A percentile compares a stretch with the other conserved stretches of the same genome.
Evolutionary conservation across 64 coral and sea anemone genomes (phyloP).

Genomic region (Platygyra sinensis): DNA sequence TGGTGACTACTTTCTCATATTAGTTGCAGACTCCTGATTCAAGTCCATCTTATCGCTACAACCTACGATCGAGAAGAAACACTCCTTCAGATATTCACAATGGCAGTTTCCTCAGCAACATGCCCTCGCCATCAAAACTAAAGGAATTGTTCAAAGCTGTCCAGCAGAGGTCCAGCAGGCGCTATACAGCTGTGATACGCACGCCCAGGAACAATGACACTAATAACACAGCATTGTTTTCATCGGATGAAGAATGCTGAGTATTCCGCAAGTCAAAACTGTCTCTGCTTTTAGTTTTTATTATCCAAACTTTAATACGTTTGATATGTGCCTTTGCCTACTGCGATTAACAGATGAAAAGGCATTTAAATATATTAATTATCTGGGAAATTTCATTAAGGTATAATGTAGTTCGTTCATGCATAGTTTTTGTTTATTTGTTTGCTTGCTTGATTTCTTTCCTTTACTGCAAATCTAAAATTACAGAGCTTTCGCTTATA

Average conservation of each 20-base stretch:
- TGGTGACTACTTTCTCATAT: not conserved
- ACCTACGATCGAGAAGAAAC: constrained; percentile 66
- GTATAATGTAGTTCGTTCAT: too few relatives aligned
- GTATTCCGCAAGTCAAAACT: not conserved
- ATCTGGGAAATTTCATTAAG: too few relatives aligned
- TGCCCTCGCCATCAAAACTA: constrained; percentile 79
- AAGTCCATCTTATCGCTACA: constrained; percentile 67
- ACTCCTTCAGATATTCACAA: constrained; percentile 37
- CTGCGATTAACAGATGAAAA: too few relatives aligned
- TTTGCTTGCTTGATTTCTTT: too few relatives aligned
- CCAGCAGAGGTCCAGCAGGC: constrained; percentile 29
- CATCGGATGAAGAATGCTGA: constrained; percentile 90
- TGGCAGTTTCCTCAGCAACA: constrained; percentile 56
- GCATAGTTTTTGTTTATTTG: too few relatives aligned
- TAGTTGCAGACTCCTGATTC: constrained; percentile 24
- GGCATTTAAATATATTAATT: too few relatives aligned
- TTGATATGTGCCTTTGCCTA: not conserved
- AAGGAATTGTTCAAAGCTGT: constrained; percentile 67
- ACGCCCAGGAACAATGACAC: constrained; percentile 31
- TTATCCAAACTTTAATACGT: not conserved
- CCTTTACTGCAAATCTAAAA: too few relatives aligned
- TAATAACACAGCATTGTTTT: constrained; percentile 59
- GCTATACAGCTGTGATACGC: constrained; percentile 66
- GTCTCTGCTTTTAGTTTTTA: not conserved
- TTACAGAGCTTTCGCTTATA: too few relatives aligned